phyloP scores from a whole-genome alignment of 2,888 invertebrate genomes.

The Onthophagus sagittarius region DNA sequence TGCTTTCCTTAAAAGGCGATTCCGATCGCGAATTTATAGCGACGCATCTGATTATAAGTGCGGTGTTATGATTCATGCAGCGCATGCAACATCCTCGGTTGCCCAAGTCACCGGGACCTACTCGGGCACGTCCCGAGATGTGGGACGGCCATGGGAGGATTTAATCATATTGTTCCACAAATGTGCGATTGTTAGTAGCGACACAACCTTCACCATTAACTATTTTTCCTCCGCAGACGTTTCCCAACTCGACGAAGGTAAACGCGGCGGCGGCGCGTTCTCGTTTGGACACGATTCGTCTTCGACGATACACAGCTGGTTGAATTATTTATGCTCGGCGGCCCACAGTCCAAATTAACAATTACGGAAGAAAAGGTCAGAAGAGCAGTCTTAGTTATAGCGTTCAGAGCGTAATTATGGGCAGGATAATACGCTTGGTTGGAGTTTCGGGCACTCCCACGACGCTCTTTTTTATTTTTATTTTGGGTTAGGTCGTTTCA shows the following conservation, averaged over 20 bases:
- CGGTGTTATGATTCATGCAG: conserved; percentile 24
- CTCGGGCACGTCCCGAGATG: conserved; percentile 23
- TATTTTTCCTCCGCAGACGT: conserved; percentile 5
- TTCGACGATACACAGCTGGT: not conserved
- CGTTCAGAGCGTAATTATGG: not conserved
- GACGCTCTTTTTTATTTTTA: not conserved
- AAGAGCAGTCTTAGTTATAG: conserved; percentile 18
- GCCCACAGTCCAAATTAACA: conserved; percentile 23
- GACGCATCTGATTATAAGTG: conserved; percentile 28
- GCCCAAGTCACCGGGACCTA: conserved; percentile 24
- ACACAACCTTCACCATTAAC: conserved; percentile 23
- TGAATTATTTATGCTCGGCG: conserved; percentile 21
- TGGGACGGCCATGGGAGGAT: conserved; percentile 29
- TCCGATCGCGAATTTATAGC: conserved; percentile 27
- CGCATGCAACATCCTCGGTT: conserved; percentile 28
- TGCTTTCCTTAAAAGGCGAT: conserved; percentile 27
- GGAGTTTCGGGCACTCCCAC: not conserved
- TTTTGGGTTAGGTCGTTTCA: not conserved
- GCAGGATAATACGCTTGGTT: not conserved
- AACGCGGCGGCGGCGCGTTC: not conserved
- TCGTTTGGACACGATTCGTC: not conserved
- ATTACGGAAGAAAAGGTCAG: conserved; percentile 23
- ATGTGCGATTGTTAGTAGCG: conserved; percentile 25
- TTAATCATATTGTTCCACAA: conserved; percentile 30
- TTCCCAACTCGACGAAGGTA: conserved; percentile 19